Base-by-base conservation (phyloP, 2,888 invertebrate species). In the Sminthurides aquaticus region DNA sequence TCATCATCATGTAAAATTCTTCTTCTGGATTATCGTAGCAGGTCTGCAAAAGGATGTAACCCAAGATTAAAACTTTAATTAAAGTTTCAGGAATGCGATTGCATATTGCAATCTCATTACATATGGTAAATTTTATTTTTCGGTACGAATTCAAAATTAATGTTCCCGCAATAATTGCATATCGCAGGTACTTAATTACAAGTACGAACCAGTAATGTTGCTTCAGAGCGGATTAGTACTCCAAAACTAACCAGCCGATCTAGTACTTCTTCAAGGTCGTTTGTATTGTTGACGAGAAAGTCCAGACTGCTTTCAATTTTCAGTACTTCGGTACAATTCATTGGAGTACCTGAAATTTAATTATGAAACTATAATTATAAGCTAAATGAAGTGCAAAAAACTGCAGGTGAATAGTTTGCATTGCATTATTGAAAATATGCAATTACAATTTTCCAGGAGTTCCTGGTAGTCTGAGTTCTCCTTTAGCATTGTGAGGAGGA, bases 1-100 rank as follows among this genome's bases (percentile, higher is more conserved):
- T 57, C 20, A 63, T 34, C 20, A 57, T 48, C 49, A 56, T 57
- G 57, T 57, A 63, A 25, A 63, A 24, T 48, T 63, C 63, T 20
- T 56, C 11, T 2, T 57, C 57, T 3, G 63, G 63, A 3, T 57
- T 48, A 43, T 63, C 49, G 27, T 63, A 57, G 28, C 18, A 48
- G 8, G 27, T 57, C 63, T 63, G 20, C 20, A n/a, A 18, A 3
- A 54, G 3, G 29, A n/a, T 25, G 15, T 24, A 56, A 15, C 3
- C 8, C 56, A 52, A 11, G 22, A 52, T 52, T 20, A 52, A 52
- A 52, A 52, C 5, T 52, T n/a, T n/a, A 2, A 43, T 22, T 24
- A 34, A 55, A 61, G 55, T 61, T 61, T 1, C n/a, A n/a, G n/a
- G n/a, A n/a, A n/a, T n/a, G n/a, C n/a, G n/a, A n/a, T n/a, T n/a